Percentiles rank a stretch among this genome's conserved stretches.
These are phyloP conservation scores for Anastrepha ludens DNA, from an alignment of 1,140 invertebrate genomes.

Conservation along the genomic window DNA sequence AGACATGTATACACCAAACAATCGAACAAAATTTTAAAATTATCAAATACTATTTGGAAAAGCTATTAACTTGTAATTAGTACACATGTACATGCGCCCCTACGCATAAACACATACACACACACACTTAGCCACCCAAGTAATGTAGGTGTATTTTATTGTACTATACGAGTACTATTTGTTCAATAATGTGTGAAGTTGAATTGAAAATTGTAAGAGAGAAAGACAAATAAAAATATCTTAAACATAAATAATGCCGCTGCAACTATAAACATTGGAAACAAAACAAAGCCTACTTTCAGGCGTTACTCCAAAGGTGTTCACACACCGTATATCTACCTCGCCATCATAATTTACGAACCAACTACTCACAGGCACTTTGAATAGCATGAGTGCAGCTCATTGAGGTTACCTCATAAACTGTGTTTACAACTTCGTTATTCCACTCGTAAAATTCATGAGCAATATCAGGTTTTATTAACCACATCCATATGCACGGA, in stretches of 20 bases:
- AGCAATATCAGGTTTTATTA: conserved; percentile 28
- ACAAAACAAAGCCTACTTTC: conserved; percentile 32
- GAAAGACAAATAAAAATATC: conserved; percentile 37
- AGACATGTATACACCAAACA: not conserved
- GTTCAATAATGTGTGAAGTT: conserved; percentile 47
- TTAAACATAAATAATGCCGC: not conserved
- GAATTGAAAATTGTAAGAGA: conserved; percentile 48
- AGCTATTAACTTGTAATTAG: not conserved
- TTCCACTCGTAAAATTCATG: conserved; percentile 48
- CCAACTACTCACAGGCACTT: not conserved
- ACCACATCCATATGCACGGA: not conserved
- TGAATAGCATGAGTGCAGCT: not conserved
- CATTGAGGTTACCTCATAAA: conserved; percentile 36
- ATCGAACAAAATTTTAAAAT: conserved; percentile 24
- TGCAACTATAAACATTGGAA: not conserved
- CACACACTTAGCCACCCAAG: not conserved
- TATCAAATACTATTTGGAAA: conserved; percentile 52
- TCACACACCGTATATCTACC: not conserved
- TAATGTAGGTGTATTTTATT: conserved; percentile 41
- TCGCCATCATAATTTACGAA: not conserved
- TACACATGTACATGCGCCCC: conserved; percentile 28
- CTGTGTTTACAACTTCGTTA: conserved; percentile 52
- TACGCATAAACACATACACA: not conserved
- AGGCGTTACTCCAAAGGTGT: not conserved
- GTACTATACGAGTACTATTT: not conserved